A percentile compares a stretch with the other conserved stretches of the same genome.
Conservation (phyloP, 2,113 vertebrate genomes). For the Sinocyclocheilus maitianheensis region DNA sequence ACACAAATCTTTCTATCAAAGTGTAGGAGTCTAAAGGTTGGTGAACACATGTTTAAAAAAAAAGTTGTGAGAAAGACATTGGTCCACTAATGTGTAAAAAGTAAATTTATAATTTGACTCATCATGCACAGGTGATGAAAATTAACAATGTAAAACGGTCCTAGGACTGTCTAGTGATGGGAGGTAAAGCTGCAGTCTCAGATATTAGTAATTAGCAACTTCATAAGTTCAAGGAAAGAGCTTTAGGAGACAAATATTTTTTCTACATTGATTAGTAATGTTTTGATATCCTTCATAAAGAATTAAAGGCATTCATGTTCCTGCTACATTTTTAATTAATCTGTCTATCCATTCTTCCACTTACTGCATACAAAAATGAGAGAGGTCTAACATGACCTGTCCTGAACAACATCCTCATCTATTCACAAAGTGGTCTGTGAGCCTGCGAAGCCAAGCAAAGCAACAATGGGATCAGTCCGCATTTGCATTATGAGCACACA, state of each 20-base stretch:
- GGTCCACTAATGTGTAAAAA: too few relatives aligned
- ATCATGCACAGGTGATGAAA: too few relatives aligned
- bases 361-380: neutral
- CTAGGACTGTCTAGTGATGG: too few relatives aligned
- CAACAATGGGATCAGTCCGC: conserved; percentile 49
- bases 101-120: too few relatives aligned
- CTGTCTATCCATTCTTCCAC: conserved; percentile 2
- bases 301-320: neutral
- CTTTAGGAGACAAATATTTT: neutral
- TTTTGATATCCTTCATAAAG: conserved; percentile 24
- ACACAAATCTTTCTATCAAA: too few relatives aligned
- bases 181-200: too few relatives aligned
- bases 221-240: neutral
- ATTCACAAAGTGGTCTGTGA: conserved; percentile 38
- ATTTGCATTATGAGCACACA: conserved; percentile 59
- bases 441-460: conserved; percentile 47
- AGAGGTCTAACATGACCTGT: conserved; percentile 40
- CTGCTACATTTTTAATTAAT: conserved; percentile 19
- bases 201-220: too few relatives aligned
- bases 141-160: too few relatives aligned
- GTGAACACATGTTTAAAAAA: too few relatives aligned
- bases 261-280: neutral
- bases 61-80: too few relatives aligned
- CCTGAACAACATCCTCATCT: conserved; percentile 20
- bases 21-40: too few relatives aligned